phyloP scores from a whole-genome alignment of 2,888 invertebrate genomes.

The Chorisops tibialis region DNA sequence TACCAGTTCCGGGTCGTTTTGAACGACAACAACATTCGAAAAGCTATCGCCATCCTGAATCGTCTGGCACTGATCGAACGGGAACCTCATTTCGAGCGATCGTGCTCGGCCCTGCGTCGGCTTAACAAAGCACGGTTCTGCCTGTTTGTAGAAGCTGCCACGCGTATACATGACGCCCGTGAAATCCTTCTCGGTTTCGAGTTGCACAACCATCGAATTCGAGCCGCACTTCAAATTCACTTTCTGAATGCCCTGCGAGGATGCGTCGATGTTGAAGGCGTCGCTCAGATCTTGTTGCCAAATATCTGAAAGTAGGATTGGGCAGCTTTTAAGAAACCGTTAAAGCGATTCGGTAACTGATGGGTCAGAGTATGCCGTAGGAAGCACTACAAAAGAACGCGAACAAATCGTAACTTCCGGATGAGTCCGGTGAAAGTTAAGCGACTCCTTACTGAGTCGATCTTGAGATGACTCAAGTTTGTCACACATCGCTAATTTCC shows the following conservation, averaged over 20 bases:
- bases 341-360: no score
- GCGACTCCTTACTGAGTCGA: no score
- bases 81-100: slow-evolving; percentile 56
- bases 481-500: no score
- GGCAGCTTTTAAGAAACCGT: no score
- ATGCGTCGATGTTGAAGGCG: slow-evolving; percentile 58
- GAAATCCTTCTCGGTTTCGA: slow-evolving; percentile 58
- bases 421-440: no score
- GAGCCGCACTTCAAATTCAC: slow-evolving; percentile 59
- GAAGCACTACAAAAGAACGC: no score
- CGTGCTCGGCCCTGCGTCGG: slow-evolving; percentile 49
- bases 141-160: slow-evolving; percentile 59
- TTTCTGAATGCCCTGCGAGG: slow-evolving; percentile 57
- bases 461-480: no score
- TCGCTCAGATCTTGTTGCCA: slow-evolving; percentile 57
- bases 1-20: slow-evolving; percentile 64
- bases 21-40: slow-evolving; percentile 61
- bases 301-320: slow-evolving; percentile 44
- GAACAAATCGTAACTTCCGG: no score
- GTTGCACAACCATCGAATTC: slow-evolving; percentile 56
- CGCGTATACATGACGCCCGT: slow-evolving; percentile 62
- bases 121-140: slow-evolving; percentile 58
- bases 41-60: slow-evolving; percentile 57
- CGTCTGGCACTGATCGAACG: slow-evolving; percentile 58
- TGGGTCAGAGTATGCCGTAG: no score